Evolutionary conservation across 2,797 vertebrate genomes (phyloP), one percentile per base, ranked within the genome.

Genomic region (Mus caroli): DNA sequence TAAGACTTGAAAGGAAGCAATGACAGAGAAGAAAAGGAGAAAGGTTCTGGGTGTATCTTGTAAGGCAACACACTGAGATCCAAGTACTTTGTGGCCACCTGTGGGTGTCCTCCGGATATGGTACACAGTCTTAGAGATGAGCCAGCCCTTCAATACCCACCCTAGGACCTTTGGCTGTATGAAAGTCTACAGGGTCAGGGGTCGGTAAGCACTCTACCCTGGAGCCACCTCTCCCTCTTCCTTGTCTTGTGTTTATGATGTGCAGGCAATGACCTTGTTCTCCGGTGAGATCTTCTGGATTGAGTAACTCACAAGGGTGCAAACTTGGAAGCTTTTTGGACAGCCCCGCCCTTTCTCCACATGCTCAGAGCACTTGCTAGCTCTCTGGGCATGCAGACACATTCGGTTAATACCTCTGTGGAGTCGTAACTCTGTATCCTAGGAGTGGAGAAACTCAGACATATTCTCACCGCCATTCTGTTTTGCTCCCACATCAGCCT

Each of bases 151-250:
- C 24, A 9, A 34, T n/a, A 46, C 54, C 15, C 73, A 73, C 0
- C 14, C 64, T 40, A 24, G 0, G 3, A 46, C 7, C 60, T 22
- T 7, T 0, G 43, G 9, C 78, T 88, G 31, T 1, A 0, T 1
- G 2, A 62, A n/a, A 40, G 43, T 64, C 78, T 77, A 0, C 17
- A n/a, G 50, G 0, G 26, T 69, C 12, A 3, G 10, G 52, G 37
- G 34, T 40, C 34, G 13, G 37, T 9, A n/a, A 15, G 31, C 0
- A 0, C 28, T 64, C 14, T 9, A 6, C 64, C 37, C 67, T 46
- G 40, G 19, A 20, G 1, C n/a, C 20, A 19, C 17, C 15, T 56
- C 22, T 52, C 83, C 17, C 13, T 56, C 17, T 43, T 87, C 62
- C 50, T 19, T 50, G 19, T 82, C 69, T 78, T 34, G 52, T 69